These are phyloP conservation scores for Tenebrosternarchus preto DNA, from an alignment of 2,113 vertebrate species.

Conservation along the genomic window DNA sequence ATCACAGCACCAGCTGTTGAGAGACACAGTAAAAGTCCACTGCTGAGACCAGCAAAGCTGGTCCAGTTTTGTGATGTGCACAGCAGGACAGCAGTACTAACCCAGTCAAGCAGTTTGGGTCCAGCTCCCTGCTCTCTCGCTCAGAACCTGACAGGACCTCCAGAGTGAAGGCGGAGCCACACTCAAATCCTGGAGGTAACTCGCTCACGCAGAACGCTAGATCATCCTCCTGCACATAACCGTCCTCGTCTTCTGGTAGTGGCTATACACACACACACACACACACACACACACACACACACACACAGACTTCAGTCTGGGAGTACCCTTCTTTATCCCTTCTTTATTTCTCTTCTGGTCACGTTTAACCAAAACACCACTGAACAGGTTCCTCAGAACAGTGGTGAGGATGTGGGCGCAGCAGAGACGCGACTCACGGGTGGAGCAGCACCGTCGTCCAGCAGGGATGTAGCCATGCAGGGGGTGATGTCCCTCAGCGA, in stretches of 20 bases:
- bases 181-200: slow-evolving; percentile 87
- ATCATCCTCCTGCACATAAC: slow-evolving; percentile 86
- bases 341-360: too few relatives aligned
- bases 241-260: slow-evolving; percentile 82
- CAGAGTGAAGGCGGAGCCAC: slow-evolving; percentile 88
- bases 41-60: background rate
- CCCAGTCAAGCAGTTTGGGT: slow-evolving; percentile 86
- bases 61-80: background rate
- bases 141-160: slow-evolving; percentile 83
- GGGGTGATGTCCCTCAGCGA: slow-evolving; percentile 82
- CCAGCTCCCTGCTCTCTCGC: slow-evolving; percentile 73
- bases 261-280: slow-evolving; percentile 68
- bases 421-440: slow-evolving; percentile 41
- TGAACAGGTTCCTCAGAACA: too few relatives aligned
- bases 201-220: slow-evolving; percentile 86
- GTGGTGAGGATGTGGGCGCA: too few relatives aligned
- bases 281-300: background rate
- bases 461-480: slow-evolving; percentile 78
- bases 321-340: too few relatives aligned
- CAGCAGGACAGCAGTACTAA: slow-evolving; percentile 54
- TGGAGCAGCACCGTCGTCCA: slow-evolving; percentile 75
- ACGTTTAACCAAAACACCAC: too few relatives aligned
- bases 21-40: background rate
- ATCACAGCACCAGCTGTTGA: too few relatives aligned
- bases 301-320: too few relatives aligned